Evolutionary conservation across 1,140 invertebrate genomes (phyloP).

Genomic region (Drosophila sechellia): DNA sequence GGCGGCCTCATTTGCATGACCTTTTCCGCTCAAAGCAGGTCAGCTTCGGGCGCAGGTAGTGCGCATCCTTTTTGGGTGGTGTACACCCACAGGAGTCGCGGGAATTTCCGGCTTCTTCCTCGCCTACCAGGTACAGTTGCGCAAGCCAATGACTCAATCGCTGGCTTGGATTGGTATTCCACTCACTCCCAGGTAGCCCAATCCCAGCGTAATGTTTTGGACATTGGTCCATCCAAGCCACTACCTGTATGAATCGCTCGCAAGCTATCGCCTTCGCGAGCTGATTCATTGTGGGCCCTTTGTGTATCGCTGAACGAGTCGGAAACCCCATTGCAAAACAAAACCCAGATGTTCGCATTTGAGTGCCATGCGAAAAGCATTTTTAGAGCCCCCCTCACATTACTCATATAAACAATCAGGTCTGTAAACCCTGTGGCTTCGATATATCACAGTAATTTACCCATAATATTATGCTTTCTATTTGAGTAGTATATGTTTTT

Average conservation of each 20-base stretch:
- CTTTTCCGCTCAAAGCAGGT: conserved; percentile 1
- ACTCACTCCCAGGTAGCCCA: not conserved
- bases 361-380: not conserved
- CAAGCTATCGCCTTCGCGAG: not conserved
- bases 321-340: conserved; percentile 11
- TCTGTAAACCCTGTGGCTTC: not conserved
- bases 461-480: not conserved
- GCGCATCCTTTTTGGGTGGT: not conserved
- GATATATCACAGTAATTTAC: not conserved
- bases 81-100: not conserved
- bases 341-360: conserved; percentile 1
- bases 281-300: conserved; percentile 6
- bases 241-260: not conserved
- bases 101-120: conserved; percentile 16
- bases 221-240: not conserved
- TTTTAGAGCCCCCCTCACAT: not conserved
- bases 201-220: not conserved
- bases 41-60: conserved; percentile 1
- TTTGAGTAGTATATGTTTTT: not conserved
- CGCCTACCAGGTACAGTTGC: conserved; percentile 36
- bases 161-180: not conserved
- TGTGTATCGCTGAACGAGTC: conserved; percentile 4
- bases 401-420: not conserved
- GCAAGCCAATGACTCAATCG: conserved; percentile 16
- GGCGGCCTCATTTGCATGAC: conserved; percentile 54